Conservation (phyloP, 2,797 vertebrate species). For the Anisognathus igniventris region DNA sequence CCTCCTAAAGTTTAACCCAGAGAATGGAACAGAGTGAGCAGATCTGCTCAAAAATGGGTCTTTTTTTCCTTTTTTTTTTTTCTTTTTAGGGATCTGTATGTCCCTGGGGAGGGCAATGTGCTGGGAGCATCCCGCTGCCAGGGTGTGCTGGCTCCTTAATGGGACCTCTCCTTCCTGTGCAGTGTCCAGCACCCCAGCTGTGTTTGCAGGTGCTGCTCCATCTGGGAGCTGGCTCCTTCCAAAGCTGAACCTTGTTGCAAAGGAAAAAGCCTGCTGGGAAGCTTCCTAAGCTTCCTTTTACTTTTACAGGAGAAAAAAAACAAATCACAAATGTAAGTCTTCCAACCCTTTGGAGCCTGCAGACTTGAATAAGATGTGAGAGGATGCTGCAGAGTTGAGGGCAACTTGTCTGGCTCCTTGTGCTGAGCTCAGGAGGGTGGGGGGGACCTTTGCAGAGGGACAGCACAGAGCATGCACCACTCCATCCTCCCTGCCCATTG, state of each 20-base stretch:
- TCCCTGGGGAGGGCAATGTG: not conserved
- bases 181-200: not conserved
- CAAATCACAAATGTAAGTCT: not conserved
- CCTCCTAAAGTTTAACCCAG: slow-evolving; percentile 65
- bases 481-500: not conserved
- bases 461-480: accelerated
- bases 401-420: not conserved
- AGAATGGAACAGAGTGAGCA: not conserved
- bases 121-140: not conserved
- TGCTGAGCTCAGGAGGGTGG: not conserved
- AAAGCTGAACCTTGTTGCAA: not conserved
- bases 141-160: not conserved
- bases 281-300: not conserved
- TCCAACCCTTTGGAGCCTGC: not conserved
- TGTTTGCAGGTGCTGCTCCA: slow-evolving; percentile 11
- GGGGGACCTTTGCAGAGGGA: not conserved
- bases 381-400: not conserved
- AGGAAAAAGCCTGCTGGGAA: not conserved
- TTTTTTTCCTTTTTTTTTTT: not conserved
- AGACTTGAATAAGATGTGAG: not conserved
- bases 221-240: not conserved
- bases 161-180: not conserved
- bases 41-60: not conserved
- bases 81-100: not conserved
- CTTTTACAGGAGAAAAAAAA: not conserved